Evolutionary conservation across 2,797 vertebrate species (phyloP).

Genomic region (Coracias cyanogaster): DNA sequence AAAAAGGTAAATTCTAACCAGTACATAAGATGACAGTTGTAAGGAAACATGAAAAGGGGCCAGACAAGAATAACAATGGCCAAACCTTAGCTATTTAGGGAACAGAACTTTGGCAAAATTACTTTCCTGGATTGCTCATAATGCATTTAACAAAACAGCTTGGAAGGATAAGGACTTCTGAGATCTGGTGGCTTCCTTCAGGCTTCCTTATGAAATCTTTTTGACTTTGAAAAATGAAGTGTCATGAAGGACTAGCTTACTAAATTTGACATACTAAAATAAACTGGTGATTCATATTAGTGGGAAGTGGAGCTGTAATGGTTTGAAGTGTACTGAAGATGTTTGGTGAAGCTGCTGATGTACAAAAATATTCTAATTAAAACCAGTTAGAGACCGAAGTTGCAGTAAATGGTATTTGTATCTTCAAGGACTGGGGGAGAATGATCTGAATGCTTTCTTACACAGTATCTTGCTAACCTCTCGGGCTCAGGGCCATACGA

Average conservation of each 20-base stretch:
- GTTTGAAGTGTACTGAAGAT: not conserved
- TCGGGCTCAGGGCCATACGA: not conserved
- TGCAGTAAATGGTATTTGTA: not conserved
- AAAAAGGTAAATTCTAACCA: not conserved
- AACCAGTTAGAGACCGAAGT: not conserved
- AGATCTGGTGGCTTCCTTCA: not conserved
- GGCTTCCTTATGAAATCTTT: not conserved
- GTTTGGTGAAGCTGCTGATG: not conserved
- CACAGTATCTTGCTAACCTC: not conserved
- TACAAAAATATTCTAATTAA: not conserved
- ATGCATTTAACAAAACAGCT: not conserved
- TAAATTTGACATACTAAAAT: not conserved
- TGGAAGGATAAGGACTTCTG: not conserved
- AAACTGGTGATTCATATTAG: not conserved
- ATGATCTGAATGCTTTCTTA: not conserved
- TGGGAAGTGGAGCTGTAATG: not conserved
- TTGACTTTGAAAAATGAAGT: not conserved
- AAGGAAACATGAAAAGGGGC: not conserved
- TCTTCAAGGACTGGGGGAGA: not conserved
- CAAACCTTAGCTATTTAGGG: not conserved
- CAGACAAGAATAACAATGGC: not conserved
- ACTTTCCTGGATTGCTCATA: not conserved
- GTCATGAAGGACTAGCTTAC: not conserved
- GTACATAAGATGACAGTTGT: not conserved
- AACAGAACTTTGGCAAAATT: not conserved